Conservation (phyloP, 2,888 invertebrate genomes). For the Pterostichus madidus region DNA sequence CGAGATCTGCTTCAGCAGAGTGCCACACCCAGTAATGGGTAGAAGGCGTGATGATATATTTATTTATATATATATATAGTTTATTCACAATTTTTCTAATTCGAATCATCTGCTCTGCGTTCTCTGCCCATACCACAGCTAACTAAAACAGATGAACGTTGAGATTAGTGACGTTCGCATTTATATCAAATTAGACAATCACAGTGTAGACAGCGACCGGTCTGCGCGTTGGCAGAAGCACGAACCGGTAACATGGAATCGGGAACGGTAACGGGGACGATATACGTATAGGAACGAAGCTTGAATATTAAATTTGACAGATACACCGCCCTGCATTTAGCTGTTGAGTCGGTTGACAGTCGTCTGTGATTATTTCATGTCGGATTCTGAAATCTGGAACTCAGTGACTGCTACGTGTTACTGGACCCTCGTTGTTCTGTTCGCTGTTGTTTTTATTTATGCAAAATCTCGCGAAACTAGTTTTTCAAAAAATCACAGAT, state of each 20-base stretch:
- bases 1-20: too few relatives aligned
- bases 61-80: too few relatives aligned
- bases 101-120: background rate
- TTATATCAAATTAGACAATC: slow-evolving; percentile 49
- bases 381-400: background rate
- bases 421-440: background rate
- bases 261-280: background rate
- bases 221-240: background rate
- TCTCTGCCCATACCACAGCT: too few relatives aligned
- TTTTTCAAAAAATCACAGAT: too few relatives aligned
- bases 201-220: background rate
- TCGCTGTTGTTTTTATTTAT: slow-evolving; percentile 8
- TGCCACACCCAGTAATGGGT: too few relatives aligned
- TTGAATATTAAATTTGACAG: slow-evolving; percentile 51
- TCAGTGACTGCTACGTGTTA: background rate
- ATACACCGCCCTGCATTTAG: slow-evolving; percentile 42
- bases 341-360: slow-evolving; percentile 11
- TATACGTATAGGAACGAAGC: slow-evolving; percentile 15
- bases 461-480: too few relatives aligned
- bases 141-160: background rate
- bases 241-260: slow-evolving; percentile 24
- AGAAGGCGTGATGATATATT: too few relatives aligned
- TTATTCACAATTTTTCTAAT: background rate
- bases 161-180: slow-evolving; percentile 20
- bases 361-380: slow-evolving; percentile 21